These are phyloP conservation scores for Argyrosomus japonicus DNA, from an alignment of 2,113 vertebrate species.

Conservation along the genomic window DNA sequence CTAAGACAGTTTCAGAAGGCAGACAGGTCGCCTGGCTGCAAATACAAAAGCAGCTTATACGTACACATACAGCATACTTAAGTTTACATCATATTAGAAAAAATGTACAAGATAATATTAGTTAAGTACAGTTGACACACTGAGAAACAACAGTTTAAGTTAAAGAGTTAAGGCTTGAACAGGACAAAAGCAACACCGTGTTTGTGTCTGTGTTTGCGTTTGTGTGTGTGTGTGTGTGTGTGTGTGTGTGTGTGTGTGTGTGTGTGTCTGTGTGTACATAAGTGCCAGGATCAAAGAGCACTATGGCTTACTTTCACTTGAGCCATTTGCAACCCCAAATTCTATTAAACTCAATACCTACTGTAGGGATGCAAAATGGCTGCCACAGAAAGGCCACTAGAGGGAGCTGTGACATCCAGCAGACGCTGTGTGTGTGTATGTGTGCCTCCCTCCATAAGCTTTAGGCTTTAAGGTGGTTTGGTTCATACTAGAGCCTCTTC, in stretches of 20 bases:
- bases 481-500: constrained; percentile 89
- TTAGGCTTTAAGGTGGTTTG: constrained; percentile 59
- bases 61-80: constrained; percentile 46
- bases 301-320: constrained; percentile 77
- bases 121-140: constrained; percentile 71
- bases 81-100: constrained; percentile 70
- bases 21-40: constrained; percentile 45
- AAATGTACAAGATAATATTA: constrained; percentile 70
- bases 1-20: constrained; percentile 50
- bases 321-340: constrained; percentile 64
- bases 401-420: constrained; percentile 65
- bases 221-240: neutral
- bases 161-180: constrained; percentile 86
- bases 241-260: constrained; percentile 35
- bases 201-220: constrained; percentile 30
- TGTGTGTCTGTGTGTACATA: constrained; percentile 43
- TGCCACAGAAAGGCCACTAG: constrained; percentile 77
- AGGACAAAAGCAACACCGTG: constrained; percentile 77
- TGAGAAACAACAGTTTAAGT: constrained; percentile 68
- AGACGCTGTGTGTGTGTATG: neutral
- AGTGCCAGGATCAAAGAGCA: constrained; percentile 68
- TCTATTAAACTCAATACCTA: constrained; percentile 47
- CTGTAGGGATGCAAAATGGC: constrained; percentile 71
- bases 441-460: constrained; percentile 44
- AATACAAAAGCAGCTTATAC: constrained; percentile 74